Evolutionary conservation across 2,113 vertebrate genomes (phyloP), one percentile per base, ranked within the genome.

Genomic region (Sminthopsis crassicaudata): DNA sequence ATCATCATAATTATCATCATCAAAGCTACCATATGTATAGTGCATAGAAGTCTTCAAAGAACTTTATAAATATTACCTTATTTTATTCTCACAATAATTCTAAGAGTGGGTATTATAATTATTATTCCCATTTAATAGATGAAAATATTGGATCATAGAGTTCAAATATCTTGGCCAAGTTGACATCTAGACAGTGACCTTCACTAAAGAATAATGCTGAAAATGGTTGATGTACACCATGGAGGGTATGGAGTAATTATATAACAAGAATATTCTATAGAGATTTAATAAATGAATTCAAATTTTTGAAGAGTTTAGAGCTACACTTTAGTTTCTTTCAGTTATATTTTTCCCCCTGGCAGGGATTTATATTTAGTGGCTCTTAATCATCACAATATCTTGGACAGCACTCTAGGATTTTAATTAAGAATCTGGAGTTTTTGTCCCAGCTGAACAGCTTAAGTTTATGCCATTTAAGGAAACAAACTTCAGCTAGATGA

Each of bases 401-500:
- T 94, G 60, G 91, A 53, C 46, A 93, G 16, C 50, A 76, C 50
- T 92, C 51, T 94, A 52, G 30, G n/a, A 89, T 96, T 97, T 94
- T 95, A 97, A 95, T 97, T 95, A 95, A 97, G 95, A 92, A 91
- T 84, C 91, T 92, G 50, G 92, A 57, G 54, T 76, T 90, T 27
- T 14, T 55, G 22, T 93, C 30, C 26, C 92, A 57, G n/a, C 25
- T 93, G 90, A 95, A 50, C 7, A 46, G 92, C 11, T 53, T 52
- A 57, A 42, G 92, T 94, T 94, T 93, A 51, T 95, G 46, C 0
- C 52, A 53, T 25, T 51, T 50, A 93, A 76, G 23, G 48, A 89
- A 91, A 67, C 30, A 91, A 76, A 11, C 50, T 51, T 11, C 3
- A 11, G 24, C 0, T 1, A 12, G 46, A 92, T 22, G 7, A 2